A percentile compares a stretch with the other conserved stretches of the same genome.
Conservation (phyloP, 2,797 vertebrate species). For the Alfaro cultratus region DNA sequence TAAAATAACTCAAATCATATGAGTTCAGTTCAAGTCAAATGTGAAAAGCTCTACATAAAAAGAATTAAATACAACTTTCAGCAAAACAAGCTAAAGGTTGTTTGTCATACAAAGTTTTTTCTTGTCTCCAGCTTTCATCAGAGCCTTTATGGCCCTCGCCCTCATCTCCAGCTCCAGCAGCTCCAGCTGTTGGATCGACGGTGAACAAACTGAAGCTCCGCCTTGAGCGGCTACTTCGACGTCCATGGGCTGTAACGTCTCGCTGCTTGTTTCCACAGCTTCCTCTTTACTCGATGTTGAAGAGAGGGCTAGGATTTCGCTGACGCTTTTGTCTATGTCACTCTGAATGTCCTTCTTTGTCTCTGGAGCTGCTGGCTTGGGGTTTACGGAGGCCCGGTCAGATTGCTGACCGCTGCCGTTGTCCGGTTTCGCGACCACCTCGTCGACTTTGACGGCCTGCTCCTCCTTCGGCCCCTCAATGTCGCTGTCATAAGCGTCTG, state of each 20-base stretch:
- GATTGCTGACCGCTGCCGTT: conserved; percentile 1
- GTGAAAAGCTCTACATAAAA: not conserved
- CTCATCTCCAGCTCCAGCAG: conserved; percentile 98
- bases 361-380: not conserved
- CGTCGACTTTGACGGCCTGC: conserved; percentile 69
- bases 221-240: not conserved
- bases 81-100: conserved; percentile 14
- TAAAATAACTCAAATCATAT: not conserved
- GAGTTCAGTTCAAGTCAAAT: not conserved
- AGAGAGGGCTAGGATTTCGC: conserved; percentile 90
- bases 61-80: not conserved
- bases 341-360: conserved; percentile 86
- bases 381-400: conserved; percentile 3
- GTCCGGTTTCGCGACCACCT: conserved; percentile 51
- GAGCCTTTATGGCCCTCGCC: conserved; percentile 94
- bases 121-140: conserved; percentile 94
- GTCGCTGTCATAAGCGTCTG: conserved; percentile 95
- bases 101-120: conserved; percentile 75
- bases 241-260: not conserved
- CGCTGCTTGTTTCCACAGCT: conserved; percentile 53
- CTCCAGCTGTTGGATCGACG: conserved; percentile 94
- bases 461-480: conserved; percentile 92
- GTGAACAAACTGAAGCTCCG: conserved; percentile 76
- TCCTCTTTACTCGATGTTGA: conserved; percentile 68
- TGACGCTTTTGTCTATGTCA: conserved; percentile 96